phyloP scores from a whole-genome alignment of 1,140 invertebrate genomes.

The Mesaphorura yosii region DNA sequence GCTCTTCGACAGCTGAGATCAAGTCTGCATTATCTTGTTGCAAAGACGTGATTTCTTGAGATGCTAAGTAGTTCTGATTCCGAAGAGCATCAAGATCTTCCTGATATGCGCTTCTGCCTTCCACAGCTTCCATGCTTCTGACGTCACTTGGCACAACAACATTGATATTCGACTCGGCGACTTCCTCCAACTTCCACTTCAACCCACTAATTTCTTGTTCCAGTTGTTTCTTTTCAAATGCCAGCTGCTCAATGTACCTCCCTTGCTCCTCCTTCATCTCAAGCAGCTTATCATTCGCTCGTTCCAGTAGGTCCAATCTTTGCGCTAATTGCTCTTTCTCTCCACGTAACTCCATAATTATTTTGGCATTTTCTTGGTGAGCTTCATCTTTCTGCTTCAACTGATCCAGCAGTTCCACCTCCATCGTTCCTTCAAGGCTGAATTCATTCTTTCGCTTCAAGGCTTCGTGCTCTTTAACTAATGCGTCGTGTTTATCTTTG shows the following conservation, averaged over 20 bases:
- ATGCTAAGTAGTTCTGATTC: background rate
- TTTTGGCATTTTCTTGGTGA: constrained; percentile 50
- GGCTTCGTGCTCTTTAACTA: constrained; percentile 53
- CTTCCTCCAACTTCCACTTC: constrained; percentile 38
- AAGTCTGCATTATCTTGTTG: background rate
- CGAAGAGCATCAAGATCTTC: background rate
- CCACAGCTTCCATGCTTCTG: background rate
- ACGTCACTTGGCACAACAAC: constrained; percentile 8
- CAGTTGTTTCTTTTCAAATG: no score
- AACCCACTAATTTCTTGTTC: constrained; percentile 41
- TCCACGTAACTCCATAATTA: constrained; percentile 45
- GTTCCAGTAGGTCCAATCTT: constrained; percentile 57
- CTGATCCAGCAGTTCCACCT: constrained; percentile 28
- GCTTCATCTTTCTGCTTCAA: constrained; percentile 57
- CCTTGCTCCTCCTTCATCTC: constrained; percentile 71
- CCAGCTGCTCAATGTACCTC: constrained; percentile 51
- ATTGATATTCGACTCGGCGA: constrained; percentile 30
- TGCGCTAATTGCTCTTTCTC: constrained; percentile 56
- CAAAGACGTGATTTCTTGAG: background rate
- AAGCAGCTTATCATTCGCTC: constrained; percentile 61
- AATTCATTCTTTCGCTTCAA: constrained; percentile 51
- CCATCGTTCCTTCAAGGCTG: constrained; percentile 45
- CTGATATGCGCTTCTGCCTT: background rate
- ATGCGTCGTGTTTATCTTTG: constrained; percentile 48
- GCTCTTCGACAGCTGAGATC: constrained; percentile 4